Percentiles rank a stretch among this genome's conserved stretches.
phyloP scores from a whole-genome alignment of 2,113 vertebrate species.

The Xiphophorus couchianus region DNA sequence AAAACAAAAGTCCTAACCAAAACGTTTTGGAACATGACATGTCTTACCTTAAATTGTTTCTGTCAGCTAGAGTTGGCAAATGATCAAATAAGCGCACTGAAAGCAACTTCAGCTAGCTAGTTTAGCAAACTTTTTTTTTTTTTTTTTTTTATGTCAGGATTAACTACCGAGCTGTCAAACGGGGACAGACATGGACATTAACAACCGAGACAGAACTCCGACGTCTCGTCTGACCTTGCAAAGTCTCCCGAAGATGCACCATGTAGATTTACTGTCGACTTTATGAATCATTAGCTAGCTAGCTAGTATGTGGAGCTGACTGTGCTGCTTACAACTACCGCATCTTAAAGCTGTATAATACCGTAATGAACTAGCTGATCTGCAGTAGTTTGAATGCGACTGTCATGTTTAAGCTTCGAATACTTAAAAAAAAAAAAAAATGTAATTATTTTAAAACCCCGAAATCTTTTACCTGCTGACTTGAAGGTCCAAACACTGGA shows the following conservation, averaged over 20 bases:
- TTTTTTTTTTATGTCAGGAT: not conserved
- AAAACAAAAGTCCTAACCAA: not conserved
- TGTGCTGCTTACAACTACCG: conserved; percentile 17
- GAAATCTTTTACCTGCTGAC: not conserved
- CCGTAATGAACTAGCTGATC: no score
- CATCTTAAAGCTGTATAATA: not conserved
- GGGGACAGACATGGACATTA: not conserved
- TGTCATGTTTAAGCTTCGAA: not conserved
- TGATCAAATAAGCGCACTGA: not conserved
- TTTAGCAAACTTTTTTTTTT: conserved; percentile 1
- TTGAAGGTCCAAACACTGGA: not conserved
- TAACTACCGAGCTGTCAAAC: no score
- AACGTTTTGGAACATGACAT: not conserved
- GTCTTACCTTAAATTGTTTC: not conserved
- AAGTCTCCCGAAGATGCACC: conserved; percentile 16
- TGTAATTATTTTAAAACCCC: not conserved
- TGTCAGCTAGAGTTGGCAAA: not conserved
- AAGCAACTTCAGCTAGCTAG: conserved; percentile 21
- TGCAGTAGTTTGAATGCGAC: not conserved
- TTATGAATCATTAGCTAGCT: conserved; percentile 48
- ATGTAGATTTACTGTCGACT: conserved; percentile 1
- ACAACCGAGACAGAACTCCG: accelerated
- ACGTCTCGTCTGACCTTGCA: conserved; percentile 56
- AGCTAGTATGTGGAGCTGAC: accelerated
- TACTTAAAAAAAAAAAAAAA: not conserved